A percentile compares a stretch with the other conserved stretches of the same genome.
These are phyloP conservation scores for Delichon dasypus DNA, from an alignment of 2,797 vertebrate species.

Conservation along the genomic window DNA sequence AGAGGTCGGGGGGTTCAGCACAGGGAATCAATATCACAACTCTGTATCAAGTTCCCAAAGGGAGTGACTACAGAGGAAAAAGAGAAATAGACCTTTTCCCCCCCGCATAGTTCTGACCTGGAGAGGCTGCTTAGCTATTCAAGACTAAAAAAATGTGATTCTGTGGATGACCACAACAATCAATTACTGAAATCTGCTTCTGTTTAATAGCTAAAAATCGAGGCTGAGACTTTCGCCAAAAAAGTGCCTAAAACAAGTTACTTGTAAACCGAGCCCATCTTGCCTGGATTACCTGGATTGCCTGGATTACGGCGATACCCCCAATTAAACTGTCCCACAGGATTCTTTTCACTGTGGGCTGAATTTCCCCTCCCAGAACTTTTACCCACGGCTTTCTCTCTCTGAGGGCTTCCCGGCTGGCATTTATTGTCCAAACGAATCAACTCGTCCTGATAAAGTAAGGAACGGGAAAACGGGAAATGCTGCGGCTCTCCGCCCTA, in stretches of 20 bases:
- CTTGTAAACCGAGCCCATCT: background rate
- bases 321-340: background rate
- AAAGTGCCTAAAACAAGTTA: background rate
- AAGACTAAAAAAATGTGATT: background rate
- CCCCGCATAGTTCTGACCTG: background rate
- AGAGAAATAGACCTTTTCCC: background rate
- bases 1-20: background rate
- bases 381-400: background rate
- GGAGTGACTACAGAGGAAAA: background rate
- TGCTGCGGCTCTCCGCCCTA: background rate
- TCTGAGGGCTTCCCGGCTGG: background rate
- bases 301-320: background rate
- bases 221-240: background rate
- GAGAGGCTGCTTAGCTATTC: background rate
- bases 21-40: background rate
- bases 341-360: background rate
- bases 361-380: background rate
- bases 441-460: background rate
- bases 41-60: background rate
- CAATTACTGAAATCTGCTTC: background rate
- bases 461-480: background rate
- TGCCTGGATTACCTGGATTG: background rate
- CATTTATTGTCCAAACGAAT: background rate
- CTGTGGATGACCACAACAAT: background rate
- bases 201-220: background rate